Conservation (phyloP, 2,113 vertebrate species). For the Odobenus rosmarus region DNA sequence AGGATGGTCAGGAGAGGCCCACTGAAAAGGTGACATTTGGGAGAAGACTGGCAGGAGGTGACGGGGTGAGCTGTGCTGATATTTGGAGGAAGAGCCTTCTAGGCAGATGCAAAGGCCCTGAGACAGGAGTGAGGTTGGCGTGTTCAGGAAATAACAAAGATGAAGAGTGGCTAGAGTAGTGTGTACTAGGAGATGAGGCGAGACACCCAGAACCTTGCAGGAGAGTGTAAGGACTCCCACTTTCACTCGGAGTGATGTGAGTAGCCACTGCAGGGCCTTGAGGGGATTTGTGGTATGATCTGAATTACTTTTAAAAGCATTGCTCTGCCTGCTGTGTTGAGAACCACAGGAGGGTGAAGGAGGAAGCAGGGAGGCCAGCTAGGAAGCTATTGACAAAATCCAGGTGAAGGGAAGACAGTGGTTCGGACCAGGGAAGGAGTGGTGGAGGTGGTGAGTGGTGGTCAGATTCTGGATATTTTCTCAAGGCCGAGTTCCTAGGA, state of each 20-base stretch:
- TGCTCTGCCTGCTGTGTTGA: background rate
- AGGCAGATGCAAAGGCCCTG: background rate
- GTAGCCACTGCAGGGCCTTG: background rate
- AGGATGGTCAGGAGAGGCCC: background rate
- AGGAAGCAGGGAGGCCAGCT: background rate
- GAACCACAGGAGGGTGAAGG: background rate
- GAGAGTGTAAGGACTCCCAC: background rate
- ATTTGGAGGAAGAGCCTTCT: background rate
- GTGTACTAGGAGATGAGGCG: background rate
- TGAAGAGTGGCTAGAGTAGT: background rate
- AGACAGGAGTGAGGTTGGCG: background rate
- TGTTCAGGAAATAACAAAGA: background rate
- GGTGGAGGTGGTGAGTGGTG: background rate
- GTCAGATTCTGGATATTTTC: background rate
- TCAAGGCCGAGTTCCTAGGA: background rate
- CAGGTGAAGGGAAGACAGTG: background rate
- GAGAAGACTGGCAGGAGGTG: background rate
- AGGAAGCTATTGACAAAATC: fast-evolving
- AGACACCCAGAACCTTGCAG: background rate
- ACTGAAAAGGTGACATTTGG: background rate
- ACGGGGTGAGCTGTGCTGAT: background rate
- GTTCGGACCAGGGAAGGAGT: no score
- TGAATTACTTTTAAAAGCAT: background rate
- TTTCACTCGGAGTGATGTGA: background rate
- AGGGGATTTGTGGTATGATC: background rate